phyloP scores from a whole-genome alignment of 2,797 vertebrate species.

The Malacoctenus gilli region DNA sequence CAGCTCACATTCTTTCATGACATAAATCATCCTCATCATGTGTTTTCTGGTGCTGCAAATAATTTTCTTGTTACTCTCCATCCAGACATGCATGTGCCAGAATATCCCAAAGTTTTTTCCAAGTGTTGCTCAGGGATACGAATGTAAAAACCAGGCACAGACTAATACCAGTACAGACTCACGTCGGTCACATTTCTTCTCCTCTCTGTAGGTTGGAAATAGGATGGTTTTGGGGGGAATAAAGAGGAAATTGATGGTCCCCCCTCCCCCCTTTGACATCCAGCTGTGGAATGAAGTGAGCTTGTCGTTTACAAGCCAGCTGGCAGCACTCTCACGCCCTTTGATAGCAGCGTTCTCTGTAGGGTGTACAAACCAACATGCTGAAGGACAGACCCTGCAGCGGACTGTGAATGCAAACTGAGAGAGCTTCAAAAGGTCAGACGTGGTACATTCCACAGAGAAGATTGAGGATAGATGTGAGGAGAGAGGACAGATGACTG shows the following conservation, averaged over 20 bases:
- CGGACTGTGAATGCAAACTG: conserved; percentile 43
- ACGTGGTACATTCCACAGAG: conserved; percentile 62
- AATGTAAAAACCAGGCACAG: conserved; percentile 38
- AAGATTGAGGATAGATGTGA: conserved; percentile 58
- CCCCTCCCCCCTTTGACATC: conserved; percentile 36
- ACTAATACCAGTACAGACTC: conserved; percentile 25
- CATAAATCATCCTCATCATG: background rate
- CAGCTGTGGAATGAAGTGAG: conserved; percentile 60
- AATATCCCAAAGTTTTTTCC: conserved; percentile 14
- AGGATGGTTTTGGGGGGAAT: conserved; percentile 17
- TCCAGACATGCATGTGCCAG: conserved; percentile 23
- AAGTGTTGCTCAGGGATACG: conserved; percentile 31
- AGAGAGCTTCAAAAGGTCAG: conserved; percentile 62
- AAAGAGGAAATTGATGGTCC: conserved; percentile 56
- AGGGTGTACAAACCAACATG: conserved; percentile 40
- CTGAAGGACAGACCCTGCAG: conserved; percentile 57
- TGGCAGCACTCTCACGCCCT: conserved; percentile 69
- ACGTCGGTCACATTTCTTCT: conserved; percentile 31
- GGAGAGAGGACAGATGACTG: conserved; percentile 51
- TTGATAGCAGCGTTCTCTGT: conserved; percentile 59
- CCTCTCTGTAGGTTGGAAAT: conserved; percentile 30
- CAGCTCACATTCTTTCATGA: background rate
- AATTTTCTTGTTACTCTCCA: conserved; percentile 15
- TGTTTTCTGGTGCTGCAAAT: conserved; percentile 26
- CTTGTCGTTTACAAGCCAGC: conserved; percentile 49